A percentile compares a stretch with the other conserved stretches of the same genome.
phyloP scores from a whole-genome alignment of 2,113 vertebrate genomes.

The Cricetomys ansorgei region DNA sequence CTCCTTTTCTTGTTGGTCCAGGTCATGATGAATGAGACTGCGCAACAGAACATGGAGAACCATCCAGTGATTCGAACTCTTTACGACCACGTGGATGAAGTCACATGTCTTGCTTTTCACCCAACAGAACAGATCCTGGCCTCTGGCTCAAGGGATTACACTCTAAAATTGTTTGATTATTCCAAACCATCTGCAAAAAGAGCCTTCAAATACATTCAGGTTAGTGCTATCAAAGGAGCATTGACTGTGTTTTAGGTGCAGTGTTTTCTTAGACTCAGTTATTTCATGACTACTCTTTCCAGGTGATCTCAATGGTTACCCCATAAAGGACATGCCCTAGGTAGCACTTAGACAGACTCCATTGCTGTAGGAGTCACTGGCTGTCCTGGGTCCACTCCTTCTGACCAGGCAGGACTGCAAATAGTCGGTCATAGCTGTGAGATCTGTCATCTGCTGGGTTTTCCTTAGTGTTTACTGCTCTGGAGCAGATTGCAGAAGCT shows the following conservation, averaged over 20 bases:
- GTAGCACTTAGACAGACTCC: fast-evolving
- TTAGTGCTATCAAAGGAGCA: constrained; percentile 76
- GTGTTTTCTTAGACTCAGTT: not conserved
- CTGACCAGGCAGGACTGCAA: not conserved
- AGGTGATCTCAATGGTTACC: not conserved
- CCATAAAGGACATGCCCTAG: not conserved
- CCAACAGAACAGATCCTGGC: constrained; percentile 98
- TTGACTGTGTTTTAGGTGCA: not conserved
- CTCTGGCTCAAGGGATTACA: constrained; percentile 98
- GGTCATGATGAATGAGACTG: constrained; percentile 99
- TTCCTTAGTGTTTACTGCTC: not conserved
- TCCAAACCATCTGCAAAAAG: constrained; percentile 99
- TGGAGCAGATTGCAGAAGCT: not conserved
- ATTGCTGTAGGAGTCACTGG: fast-evolving
- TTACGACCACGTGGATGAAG: constrained; percentile 98
- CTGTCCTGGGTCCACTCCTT: too few relatives aligned
- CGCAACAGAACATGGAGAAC: constrained; percentile 99
- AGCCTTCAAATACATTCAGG: constrained; percentile 99
- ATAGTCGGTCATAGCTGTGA: not conserved
- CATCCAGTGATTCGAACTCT: constrained; percentile 98
- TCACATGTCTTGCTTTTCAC: constrained; percentile 97
- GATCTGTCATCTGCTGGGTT: not conserved
- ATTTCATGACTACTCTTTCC: not conserved
- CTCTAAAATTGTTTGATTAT: constrained; percentile 98
- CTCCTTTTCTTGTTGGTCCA: constrained; percentile 78